Percentiles rank a stretch among this genome's conserved stretches.
Evolutionary conservation across 2,888 invertebrate species (phyloP).

Genomic region (Epinotia ramella): DNA sequence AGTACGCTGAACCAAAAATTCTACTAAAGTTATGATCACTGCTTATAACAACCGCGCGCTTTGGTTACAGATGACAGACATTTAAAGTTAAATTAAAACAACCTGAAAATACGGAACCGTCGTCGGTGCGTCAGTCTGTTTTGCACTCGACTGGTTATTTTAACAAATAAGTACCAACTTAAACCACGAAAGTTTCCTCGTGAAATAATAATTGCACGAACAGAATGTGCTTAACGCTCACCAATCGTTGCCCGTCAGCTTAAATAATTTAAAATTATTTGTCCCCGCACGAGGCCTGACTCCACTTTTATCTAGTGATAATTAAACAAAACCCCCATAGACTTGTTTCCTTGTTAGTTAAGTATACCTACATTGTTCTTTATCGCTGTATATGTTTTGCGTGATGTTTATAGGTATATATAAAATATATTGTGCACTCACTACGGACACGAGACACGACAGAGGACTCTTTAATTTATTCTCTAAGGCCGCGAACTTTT

Average conservation of each 20-base stretch:
- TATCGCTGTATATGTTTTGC: neutral
- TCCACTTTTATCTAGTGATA: slow-evolving; percentile 33
- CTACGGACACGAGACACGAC: no score
- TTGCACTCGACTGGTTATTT: neutral
- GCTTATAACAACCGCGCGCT: no score
- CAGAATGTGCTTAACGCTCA: slow-evolving; percentile 58
- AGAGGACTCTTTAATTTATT: no score
- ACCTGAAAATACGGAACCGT: no score
- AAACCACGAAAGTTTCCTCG: slow-evolving; percentile 24
- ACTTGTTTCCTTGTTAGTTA: slow-evolving; percentile 33
- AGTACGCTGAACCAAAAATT: no score
- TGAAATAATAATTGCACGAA: slow-evolving; percentile 47
- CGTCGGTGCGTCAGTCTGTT: neutral
- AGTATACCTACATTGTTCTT: slow-evolving; percentile 24
- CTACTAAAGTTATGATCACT: no score
- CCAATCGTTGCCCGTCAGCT: slow-evolving; percentile 56
- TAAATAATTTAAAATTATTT: slow-evolving; percentile 58
- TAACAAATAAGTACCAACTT: slow-evolving; percentile 8
- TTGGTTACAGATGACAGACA: no score
- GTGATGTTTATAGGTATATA: neutral
- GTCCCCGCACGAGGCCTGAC: slow-evolving; percentile 42
- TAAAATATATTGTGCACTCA: neutral
- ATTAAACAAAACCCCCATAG: slow-evolving; percentile 31
- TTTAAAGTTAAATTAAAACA: no score
- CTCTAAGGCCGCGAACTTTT: no score